Base-by-base conservation (phyloP, 2,797 vertebrate species). In the Neosilurus hyrtlii region DNA sequence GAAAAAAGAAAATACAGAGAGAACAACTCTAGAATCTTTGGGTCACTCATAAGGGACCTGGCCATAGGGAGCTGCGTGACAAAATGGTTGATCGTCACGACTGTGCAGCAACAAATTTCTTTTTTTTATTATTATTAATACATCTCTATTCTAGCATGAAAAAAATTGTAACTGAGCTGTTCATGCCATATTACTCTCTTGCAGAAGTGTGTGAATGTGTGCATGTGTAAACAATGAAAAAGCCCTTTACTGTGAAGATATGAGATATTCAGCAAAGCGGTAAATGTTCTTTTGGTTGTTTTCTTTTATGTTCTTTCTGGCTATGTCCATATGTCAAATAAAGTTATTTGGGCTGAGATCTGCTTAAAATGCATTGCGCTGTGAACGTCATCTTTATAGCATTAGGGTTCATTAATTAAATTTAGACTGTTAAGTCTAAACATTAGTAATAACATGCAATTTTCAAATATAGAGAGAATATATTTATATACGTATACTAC, bases 211-310 rank as follows among this genome's bases (percentile, higher is more conserved):
- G 68, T 83, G 79, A 83, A 87, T 78, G 84, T 80, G 85, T 84
- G 77, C 68, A 81, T 76, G 86, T 84, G 82, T 86, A 78, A 79
- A 88, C 84, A 81, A 86, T 89, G 86, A 83, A 62, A 84, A 89
- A 89, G 88, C 88, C 88, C 88, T 89, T 89, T 89, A 86, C 84
- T 82, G 81, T 85, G 70, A 83, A 83, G 85, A 80, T 82, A 62
- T 79, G 80, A 71, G 37, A 61, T 78, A 67, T 70, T 82, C 26
- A 37, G 77, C 43, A 82, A 76, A 84, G 62, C 74, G 35, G 57
- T 71, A 51, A 56, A 63, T 30, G 22, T 56, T 77, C 73, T 49
- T 77, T 30, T 24, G 66, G 22, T 80, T 68, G 24, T 54, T 86
- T 83, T 57, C 22, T 56, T 16, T 22, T 66, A 59, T 71, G 57